phyloP scores from a whole-genome alignment of 1,140 invertebrate genomes.

The Drosophila pruinosa region DNA sequence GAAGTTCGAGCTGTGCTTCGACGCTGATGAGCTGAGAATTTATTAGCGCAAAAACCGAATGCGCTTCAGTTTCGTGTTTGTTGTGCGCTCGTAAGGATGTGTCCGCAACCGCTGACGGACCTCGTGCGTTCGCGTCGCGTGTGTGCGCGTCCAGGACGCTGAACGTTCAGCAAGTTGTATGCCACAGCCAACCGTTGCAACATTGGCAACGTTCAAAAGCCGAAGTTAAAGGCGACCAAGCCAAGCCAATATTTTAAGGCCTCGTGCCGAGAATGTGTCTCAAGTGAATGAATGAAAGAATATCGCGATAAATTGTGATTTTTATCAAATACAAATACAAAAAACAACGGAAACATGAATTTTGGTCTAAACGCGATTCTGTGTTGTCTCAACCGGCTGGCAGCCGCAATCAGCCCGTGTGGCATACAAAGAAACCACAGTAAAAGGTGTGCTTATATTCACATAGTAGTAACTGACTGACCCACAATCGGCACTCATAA shows the following conservation, averaged over 20 bases:
- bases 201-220: neutral
- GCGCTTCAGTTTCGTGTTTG: slow-evolving; percentile 82
- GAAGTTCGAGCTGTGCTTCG: slow-evolving; percentile 34
- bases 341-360: slow-evolving; percentile 2
- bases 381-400: slow-evolving; percentile 18
- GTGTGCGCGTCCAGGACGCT: slow-evolving; percentile 68
- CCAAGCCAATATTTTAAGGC: slow-evolving; percentile 18
- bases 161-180: slow-evolving; percentile 43
- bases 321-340: neutral
- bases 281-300: neutral
- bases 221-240: slow-evolving; percentile 32
- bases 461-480: neutral
- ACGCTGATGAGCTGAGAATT: slow-evolving; percentile 64
- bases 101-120: slow-evolving; percentile 74
- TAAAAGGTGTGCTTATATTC: slow-evolving; percentile 48
- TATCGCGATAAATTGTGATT: slow-evolving; percentile 2
- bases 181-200: slow-evolving; percentile 23
- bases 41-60: slow-evolving; percentile 75
- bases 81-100: slow-evolving; percentile 83
- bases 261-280: slow-evolving; percentile 29
- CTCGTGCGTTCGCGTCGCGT: slow-evolving; percentile 78
- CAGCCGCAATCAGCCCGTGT: neutral
- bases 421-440: slow-evolving; percentile 19
- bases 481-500: slow-evolving; percentile 27
- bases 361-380: slow-evolving; percentile 20